Evolutionary conservation across 2,113 vertebrate genomes (phyloP).

Genomic region (Pterocles orientalis): DNA sequence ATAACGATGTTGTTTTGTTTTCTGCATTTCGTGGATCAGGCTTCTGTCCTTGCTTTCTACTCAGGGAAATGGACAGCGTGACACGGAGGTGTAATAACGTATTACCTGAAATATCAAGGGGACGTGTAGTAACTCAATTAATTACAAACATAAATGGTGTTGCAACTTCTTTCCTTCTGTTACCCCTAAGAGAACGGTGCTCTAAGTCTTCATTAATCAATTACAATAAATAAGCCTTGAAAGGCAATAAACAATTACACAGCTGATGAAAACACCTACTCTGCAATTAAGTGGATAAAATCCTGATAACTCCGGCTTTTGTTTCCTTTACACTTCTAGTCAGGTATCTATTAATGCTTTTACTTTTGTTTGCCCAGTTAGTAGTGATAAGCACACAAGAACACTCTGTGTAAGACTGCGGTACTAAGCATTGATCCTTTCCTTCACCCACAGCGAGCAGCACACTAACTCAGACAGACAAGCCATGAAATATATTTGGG

Average conservation of each 20-base stretch:
- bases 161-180: neutral
- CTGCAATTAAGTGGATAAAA: conserved; percentile 37
- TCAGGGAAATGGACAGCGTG: neutral
- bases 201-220: conserved; percentile 19
- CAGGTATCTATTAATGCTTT: conserved; percentile 10
- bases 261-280: neutral
- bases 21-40: neutral
- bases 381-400: conserved; percentile 16
- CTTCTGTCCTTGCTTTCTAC: neutral
- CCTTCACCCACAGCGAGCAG: neutral
- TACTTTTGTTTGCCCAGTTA: conserved; percentile 21
- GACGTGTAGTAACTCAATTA: neutral
- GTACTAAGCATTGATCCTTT: conserved; percentile 43
- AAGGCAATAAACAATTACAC: conserved; percentile 17
- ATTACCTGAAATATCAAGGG: neutral
- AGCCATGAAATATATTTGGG: conserved; percentile 49
- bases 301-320: neutral
- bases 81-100: neutral
- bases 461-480: conserved; percentile 45
- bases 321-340: neutral
- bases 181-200: neutral
- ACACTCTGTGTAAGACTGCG: neutral
- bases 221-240: conserved; percentile 31
- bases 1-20: neutral
- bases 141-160: neutral